A percentile compares a stretch with the other conserved stretches of the same genome.
phyloP scores from a whole-genome alignment of 2,797 vertebrate genomes.

The Ciconia nigra region DNA sequence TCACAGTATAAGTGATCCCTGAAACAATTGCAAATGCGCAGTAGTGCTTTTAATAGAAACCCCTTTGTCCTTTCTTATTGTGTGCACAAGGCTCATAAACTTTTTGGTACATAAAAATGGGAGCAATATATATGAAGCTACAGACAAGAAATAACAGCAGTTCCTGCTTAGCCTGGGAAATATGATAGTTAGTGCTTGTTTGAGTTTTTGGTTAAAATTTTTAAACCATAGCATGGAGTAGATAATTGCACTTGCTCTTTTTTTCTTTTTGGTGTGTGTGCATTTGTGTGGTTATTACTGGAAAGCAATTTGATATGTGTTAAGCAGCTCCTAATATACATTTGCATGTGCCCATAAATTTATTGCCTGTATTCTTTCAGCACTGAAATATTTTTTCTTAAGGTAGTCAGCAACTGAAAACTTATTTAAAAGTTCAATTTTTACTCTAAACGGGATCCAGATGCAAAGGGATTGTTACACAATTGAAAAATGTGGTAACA shows the following conservation, averaged over 20 bases:
- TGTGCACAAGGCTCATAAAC: background rate
- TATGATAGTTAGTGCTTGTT: background rate
- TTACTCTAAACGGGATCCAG: background rate
- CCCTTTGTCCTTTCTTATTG: background rate
- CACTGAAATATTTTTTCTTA: background rate
- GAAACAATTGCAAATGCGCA: background rate
- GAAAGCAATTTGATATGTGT: background rate
- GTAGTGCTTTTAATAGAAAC: background rate
- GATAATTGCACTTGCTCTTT: background rate
- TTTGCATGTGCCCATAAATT: background rate
- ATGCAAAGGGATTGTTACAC: background rate
- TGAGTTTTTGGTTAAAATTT: background rate
- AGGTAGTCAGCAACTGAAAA: background rate
- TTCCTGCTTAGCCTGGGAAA: background rate
- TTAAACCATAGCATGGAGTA: background rate
- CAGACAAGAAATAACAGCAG: background rate
- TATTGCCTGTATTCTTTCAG: background rate
- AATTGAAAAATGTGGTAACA: background rate
- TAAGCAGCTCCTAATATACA: background rate
- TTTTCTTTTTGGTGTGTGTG: background rate
- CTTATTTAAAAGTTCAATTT: background rate
- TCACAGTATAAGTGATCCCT: background rate
- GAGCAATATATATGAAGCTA: background rate
- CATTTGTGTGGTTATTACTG: slow-evolving; percentile 20
- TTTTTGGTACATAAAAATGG: background rate